Base-by-base conservation (phyloP, 2,113 vertebrate genomes). In the Tenrec ecaudatus region DNA sequence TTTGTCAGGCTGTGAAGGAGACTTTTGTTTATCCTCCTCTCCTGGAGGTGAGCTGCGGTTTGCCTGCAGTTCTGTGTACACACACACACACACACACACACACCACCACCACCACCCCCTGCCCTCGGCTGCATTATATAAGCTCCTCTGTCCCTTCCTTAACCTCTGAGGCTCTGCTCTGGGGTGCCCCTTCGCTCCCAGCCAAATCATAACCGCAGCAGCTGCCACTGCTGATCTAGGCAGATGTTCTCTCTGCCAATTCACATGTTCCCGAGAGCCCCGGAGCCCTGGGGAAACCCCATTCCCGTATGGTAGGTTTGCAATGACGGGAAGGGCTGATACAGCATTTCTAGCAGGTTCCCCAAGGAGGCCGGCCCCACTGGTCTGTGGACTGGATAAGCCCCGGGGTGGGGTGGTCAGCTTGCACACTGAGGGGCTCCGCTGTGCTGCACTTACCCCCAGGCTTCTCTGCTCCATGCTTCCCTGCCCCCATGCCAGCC, bases 1-100 rank as follows among this genome's bases (percentile, higher is more conserved):
- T 3, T 80, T 62, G 40, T n/a, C 58, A 60, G 53, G 83, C 58
- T 43, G 58, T 88, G 91, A 94, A 83, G 92, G 94, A 84, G 71
- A 71, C 79, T 73, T 66, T 31, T 92, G 57, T 91, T 94, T 86
- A 58, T 79, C 81, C 60, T 14, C n/a, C n/a, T n/a, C n/a, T n/a
- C n/a, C n/a, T n/a, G n/a, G n/a, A n/a, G n/a, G 82, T 68, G 66
- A 43, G 57, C 85, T 40, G 66, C 20, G 89, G 76, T 93, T 83
- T 93, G 90, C 92, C n/a, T 12, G 75, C 31, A n/a, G 58, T 36
- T 68, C 53, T 47, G 62, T 29, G 19, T 38, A 29, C 53, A 82
- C 78, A 47, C n/a, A n/a, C 77, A 40, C 40, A 40, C 40, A n/a
- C n/a, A n/a, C 40, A 40, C 40, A 3, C 40, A 40, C 40, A 3